Base-by-base conservation (phyloP, 2,113 vertebrate species). In the Oriolus oriolus region DNA sequence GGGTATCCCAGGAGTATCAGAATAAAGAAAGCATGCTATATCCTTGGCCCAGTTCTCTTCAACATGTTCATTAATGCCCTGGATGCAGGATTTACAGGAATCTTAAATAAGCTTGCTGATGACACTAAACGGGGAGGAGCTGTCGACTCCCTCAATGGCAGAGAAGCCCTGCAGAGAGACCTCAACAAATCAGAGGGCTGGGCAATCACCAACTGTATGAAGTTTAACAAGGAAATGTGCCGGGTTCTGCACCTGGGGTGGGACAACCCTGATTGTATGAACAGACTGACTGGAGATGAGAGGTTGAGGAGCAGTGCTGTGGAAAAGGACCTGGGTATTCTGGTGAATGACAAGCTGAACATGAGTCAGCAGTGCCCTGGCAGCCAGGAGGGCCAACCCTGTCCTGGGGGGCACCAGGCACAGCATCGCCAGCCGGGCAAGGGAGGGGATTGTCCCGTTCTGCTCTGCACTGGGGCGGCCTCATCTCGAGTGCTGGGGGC, bases 391-490 rank as follows among this genome's bases (percentile, higher is more conserved):
- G 20, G 42, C 5, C 11, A 80, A 9, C 3, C 1, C 0, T 73
- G 50, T 42, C 35, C 57, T 42, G 30, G 17, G 16, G 23, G 0
- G 1, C 37, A 44, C 23, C 63, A 78, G 56, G n/a, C 13, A 30
- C 30, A 70, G n/a, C 41, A 70, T 26, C 1, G 0, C 27, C 56
- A 54, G 39, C 24, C 0, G 0, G 35, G 28, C 28, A 41, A 73
- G 21, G 35, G 26, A 64, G 16, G 17, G 21, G 17, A 56, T 11
- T 56, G 50, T 57, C 35, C 65, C 0, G 0, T 30, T 79, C 41
- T 71, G 65, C 16, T 80, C 50, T 54, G 20, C 1, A 1, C 31
- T 44, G 22, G 41, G 5, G 26, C 2, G 0, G 50, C 50, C 21
- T 88, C 76, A 19, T 10, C 18, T 42, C 2, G 0, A 33, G 37